These are phyloP conservation scores for Dryoscopus gambensis DNA, from an alignment of 2,113 vertebrate genomes.

Conservation along the genomic window DNA sequence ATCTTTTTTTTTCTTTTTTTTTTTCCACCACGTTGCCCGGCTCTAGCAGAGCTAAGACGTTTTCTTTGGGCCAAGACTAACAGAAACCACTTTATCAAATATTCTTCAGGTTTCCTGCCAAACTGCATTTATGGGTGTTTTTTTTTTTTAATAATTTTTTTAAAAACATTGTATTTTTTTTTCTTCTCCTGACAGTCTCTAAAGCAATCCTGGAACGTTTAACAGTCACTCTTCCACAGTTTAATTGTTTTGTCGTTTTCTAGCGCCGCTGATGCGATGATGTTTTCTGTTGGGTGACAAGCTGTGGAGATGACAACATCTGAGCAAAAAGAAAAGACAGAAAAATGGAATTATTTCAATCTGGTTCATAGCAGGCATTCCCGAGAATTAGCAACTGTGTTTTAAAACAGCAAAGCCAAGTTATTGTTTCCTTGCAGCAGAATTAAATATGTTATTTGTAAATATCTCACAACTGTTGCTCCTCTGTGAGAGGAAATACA, in stretches of 20 bases:
- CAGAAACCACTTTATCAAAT: slow-evolving; percentile 36
- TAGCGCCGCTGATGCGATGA: slow-evolving; percentile 95
- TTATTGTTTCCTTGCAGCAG: not conserved
- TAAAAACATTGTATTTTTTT: not conserved
- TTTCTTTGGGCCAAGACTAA: slow-evolving; percentile 48
- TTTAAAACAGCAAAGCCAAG: not conserved
- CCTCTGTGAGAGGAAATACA: not conserved
- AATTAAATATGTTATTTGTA: not conserved
- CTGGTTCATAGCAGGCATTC: not conserved
- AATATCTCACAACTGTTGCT: not conserved
- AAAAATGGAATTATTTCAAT: not conserved
- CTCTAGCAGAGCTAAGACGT: slow-evolving; percentile 36
- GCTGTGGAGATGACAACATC: slow-evolving; percentile 98
- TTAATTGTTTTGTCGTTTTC: slow-evolving; percentile 99
- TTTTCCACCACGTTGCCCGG: not conserved
- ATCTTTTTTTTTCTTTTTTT: not conserved
- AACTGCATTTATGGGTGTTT: not conserved
- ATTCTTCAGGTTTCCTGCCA: slow-evolving; percentile 32
- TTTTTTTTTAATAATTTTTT: not conserved
- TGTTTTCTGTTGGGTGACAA: slow-evolving; percentile 98
- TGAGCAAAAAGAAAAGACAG: slow-evolving; percentile 21
- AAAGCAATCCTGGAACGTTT: slow-evolving; percentile 55
- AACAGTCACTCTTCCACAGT: slow-evolving; percentile 99
- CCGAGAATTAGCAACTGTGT: not conserved
- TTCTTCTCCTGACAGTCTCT: slow-evolving; percentile 36